Evolutionary conservation across 2,797 vertebrate species (phyloP), one percentile per base, ranked within the genome.

Genomic region (Poecilia gillii): DNA sequence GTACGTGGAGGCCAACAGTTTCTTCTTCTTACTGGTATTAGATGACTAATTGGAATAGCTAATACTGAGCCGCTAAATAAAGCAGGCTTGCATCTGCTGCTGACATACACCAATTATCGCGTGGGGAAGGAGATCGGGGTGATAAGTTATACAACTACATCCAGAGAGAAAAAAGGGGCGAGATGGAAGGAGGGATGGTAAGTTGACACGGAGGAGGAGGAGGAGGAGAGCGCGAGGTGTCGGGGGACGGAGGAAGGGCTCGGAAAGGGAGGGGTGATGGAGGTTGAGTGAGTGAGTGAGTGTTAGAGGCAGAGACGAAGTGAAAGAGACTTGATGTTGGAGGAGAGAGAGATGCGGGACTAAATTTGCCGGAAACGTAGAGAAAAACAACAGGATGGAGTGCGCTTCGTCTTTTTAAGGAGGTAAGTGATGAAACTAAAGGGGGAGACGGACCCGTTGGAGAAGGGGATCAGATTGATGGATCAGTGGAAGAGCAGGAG

Each of bases 361-460:
- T 94, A 92, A 90, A 93, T 93, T 92, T 92, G 89, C 88, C 53
- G 74, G 89, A 90, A 91, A 72, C 68, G 14, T 28, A 88, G 90
- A 92, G 92, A 94, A 94, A 64, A 92, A 92, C 93, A 92, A 89
- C 88, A 92, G 92, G 88, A 92, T 93, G 94, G 93, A 95, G 89
- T 87, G 84, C 84, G 90, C 84, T 84, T 72, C 14, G 87, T 89
- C 84, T 81, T 91, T 90, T 85, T 88, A 74, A 87, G 89, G 83
- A 89, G 93, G 93, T 95, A 90, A 93, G 94, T 92, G 79, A 93
- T 91, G 77, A 90, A 76, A 72, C 72, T 70, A 74, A 79, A 81
- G 76, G 62, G 41, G 51, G n/a, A 57, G 36, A 28, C 53, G 23
- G 66, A 55, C 7, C 33, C 20, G 39, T 23, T 43, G 46, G 51